Evolutionary conservation across 2,888 invertebrate genomes (phyloP).

Genomic region (Ommatoiulus sabulosus): DNA sequence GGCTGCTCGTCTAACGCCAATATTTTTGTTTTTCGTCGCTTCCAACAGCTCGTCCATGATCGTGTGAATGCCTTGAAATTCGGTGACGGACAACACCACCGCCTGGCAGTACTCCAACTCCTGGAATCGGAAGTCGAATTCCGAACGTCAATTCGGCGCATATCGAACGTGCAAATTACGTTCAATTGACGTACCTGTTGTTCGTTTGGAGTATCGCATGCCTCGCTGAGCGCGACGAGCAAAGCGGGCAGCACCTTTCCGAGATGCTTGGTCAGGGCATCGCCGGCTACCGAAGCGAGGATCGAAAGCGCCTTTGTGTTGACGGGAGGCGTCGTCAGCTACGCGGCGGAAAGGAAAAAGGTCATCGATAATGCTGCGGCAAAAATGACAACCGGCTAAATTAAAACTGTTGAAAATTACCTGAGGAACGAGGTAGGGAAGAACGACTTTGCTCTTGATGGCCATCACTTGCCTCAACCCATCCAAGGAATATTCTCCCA

Average conservation of each 20-base stretch:
- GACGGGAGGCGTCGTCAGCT: slow-evolving; percentile 87
- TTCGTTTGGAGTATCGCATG: slow-evolving; percentile 72
- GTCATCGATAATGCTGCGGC: no score
- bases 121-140: slow-evolving; percentile 64
- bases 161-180: no score
- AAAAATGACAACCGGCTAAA: no score
- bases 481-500: slow-evolving; percentile 92
- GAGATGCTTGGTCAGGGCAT: slow-evolving; percentile 89
- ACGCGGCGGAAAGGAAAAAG: slow-evolving; percentile 65
- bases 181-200: slow-evolving; percentile 64
- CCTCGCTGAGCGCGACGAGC: slow-evolving; percentile 78
- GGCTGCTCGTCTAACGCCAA: slow-evolving; percentile 81
- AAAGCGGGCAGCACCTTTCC: slow-evolving; percentile 93
- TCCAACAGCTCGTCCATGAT: slow-evolving; percentile 88
- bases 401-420: no score
- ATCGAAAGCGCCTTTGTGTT: slow-evolving; percentile 95
- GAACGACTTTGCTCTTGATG: slow-evolving; percentile 92
- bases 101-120: slow-evolving; percentile 93
- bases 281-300: slow-evolving; percentile 93
- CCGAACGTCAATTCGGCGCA: background rate
- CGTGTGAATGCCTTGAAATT: slow-evolving; percentile 83
- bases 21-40: slow-evolving; percentile 75
- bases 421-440: slow-evolving; percentile 93
- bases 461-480: slow-evolving; percentile 97
- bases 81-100: slow-evolving; percentile 90